Conservation (phyloP, 2,113 vertebrate genomes). For the Misgurnus anguillicaudatus region DNA sequence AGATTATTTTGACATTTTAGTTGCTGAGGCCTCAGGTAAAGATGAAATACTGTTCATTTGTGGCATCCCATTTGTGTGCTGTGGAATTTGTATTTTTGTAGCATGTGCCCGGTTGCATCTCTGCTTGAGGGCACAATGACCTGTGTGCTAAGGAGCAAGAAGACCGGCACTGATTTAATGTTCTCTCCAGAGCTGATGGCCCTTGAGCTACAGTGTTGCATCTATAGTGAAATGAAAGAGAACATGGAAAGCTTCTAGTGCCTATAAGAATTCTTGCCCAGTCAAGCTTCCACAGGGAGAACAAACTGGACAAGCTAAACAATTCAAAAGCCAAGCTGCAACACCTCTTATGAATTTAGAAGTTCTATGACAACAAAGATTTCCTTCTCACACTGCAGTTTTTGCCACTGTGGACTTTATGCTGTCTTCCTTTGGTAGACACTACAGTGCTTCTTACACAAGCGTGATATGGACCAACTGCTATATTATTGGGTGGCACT, state of each 20-base stretch:
- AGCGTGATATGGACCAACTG: neutral
- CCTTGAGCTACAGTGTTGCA: constrained; percentile 12
- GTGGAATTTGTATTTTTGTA: constrained; percentile 11
- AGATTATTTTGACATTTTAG: neutral
- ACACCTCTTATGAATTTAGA: neutral
- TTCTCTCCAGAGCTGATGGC: constrained; percentile 6
- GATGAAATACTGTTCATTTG: neutral
- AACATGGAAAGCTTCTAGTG: neutral
- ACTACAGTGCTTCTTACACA: neutral
- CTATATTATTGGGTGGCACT: constrained; percentile 53
- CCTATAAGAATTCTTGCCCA: neutral
- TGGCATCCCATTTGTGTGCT: constrained; percentile 3
- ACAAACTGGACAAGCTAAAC: neutral
- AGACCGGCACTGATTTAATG: constrained; percentile 12
- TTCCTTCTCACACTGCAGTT: neutral
- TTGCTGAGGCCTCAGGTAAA: neutral
- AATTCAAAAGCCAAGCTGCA: neutral
- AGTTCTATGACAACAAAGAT: neutral
- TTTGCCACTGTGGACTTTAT: neutral
- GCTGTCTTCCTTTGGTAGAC: neutral
- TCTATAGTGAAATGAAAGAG: constrained; percentile 35
- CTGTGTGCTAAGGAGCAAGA: constrained; percentile 14
- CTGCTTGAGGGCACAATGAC: constrained; percentile 7
- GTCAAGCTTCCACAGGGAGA: neutral
- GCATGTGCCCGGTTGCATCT: neutral